A percentile compares a stretch with the other conserved stretches of the same genome.
Evolutionary conservation across 2,888 invertebrate genomes (phyloP).

Genomic region (Apotomis betuletana): DNA sequence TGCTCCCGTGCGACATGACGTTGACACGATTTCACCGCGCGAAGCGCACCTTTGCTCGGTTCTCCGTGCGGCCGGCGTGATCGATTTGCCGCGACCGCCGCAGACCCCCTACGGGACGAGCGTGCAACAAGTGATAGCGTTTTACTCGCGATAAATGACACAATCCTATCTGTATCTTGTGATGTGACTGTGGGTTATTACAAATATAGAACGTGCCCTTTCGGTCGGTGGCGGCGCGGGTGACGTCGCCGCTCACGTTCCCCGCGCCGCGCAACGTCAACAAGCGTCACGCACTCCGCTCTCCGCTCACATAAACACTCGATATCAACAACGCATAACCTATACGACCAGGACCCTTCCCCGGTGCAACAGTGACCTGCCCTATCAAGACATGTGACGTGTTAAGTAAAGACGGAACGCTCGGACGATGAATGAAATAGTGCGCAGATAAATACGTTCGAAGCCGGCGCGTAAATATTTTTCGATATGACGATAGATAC

Average conservation of each 20-base stretch:
- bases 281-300: constrained; percentile 70
- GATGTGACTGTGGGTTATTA: constrained; percentile 74
- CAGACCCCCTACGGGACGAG: constrained; percentile 62
- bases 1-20: constrained; percentile 75
- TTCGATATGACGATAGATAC: constrained; percentile 70
- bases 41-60: constrained; percentile 72
- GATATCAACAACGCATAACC: constrained; percentile 62
- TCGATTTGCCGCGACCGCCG: constrained; percentile 66
- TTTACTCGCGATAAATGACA: constrained; percentile 64
- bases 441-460: constrained; percentile 22
- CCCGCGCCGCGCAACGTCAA: constrained; percentile 80
- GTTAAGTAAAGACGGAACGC: constrained; percentile 9
- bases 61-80: constrained; percentile 64
- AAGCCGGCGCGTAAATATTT: constrained; percentile 54
- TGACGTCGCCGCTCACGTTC: constrained; percentile 77
- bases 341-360: constrained; percentile 48
- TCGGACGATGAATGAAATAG: constrained; percentile 18
- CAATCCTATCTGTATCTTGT: constrained; percentile 63
- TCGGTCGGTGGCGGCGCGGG: constrained; percentile 76
- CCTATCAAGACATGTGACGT: constrained; percentile 23
- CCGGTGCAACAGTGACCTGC: constrained; percentile 43
- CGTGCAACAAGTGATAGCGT: constrained; percentile 81
- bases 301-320: constrained; percentile 60
- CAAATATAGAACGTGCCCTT: constrained; percentile 82
- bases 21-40: constrained; percentile 71